Conservation (phyloP, 2,888 invertebrate genomes). For the Sesia bembeciformis region DNA sequence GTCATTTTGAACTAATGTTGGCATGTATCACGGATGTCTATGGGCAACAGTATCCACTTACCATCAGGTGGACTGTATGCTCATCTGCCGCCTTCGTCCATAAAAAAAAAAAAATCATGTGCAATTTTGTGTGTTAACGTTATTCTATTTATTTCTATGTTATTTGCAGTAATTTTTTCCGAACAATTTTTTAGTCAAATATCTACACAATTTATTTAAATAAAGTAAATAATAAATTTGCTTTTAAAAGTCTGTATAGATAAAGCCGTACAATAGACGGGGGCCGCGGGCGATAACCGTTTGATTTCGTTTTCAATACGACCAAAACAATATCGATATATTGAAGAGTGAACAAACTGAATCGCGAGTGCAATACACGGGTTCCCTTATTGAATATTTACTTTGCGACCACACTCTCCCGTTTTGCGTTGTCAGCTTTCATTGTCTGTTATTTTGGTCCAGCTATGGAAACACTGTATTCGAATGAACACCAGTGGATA, state of each 20-base stretch:
- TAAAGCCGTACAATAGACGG: background rate
- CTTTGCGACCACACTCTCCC: constrained; percentile 1
- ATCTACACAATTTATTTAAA: background rate
- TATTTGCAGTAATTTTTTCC: no score
- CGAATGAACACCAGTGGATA: no score
- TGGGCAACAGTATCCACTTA: no score
- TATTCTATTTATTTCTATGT: no score
- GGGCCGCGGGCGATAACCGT: constrained; percentile 2
- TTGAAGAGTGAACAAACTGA: constrained; percentile 53
- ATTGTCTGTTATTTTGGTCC: background rate
- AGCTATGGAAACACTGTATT: background rate
- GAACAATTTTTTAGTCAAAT: background rate
- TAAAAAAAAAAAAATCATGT: no score
- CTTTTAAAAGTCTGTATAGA: background rate
- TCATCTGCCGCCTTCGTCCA: no score
- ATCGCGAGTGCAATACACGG: constrained; percentile 37
- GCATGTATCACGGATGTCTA: no score
- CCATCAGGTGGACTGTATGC: no score
- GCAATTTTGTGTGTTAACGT: no score
- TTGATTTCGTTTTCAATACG: constrained; percentile 37
- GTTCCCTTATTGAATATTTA: constrained; percentile 55
- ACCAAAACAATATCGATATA: constrained; percentile 53
- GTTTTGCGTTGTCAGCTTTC: constrained; percentile 4
- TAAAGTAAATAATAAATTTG: background rate
- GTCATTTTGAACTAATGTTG: no score